Evolutionary conservation across 2,113 vertebrate genomes (phyloP).

Genomic region (Xenotilapia flavipinnis): DNA sequence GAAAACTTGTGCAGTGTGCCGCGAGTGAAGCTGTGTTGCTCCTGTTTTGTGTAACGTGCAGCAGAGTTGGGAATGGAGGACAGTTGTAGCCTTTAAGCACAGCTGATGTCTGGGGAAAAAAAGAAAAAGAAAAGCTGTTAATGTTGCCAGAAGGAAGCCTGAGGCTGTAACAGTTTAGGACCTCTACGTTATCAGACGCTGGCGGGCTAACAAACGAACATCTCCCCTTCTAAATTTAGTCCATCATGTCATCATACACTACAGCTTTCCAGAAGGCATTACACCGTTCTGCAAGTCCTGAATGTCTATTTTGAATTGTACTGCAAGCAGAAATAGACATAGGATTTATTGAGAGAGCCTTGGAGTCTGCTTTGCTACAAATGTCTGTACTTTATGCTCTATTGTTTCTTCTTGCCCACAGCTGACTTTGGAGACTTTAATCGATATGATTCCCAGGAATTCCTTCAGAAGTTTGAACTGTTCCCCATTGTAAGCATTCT

Average conservation of each 20-base stretch:
- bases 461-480: slow-evolving; percentile 92
- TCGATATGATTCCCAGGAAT: slow-evolving; percentile 96
- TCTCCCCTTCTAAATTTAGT: slow-evolving; percentile 49
- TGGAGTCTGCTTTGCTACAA: background rate
- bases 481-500: slow-evolving; percentile 88
- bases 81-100: slow-evolving; percentile 19
- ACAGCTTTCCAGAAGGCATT: background rate
- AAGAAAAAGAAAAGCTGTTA: background rate
- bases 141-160: slow-evolving; percentile 39
- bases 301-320: background rate
- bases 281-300: background rate
- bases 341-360: background rate
- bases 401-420: slow-evolving; percentile 42
- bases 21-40: background rate
- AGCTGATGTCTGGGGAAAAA: slow-evolving; percentile 47
- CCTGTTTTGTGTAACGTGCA: background rate
- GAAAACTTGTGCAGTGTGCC: background rate
- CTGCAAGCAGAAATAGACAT: background rate
- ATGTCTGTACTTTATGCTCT: background rate
- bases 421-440: slow-evolving; percentile 97
- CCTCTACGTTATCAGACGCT: slow-evolving; percentile 32
- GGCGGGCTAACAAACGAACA: slow-evolving; percentile 32
- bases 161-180: slow-evolving; percentile 35
- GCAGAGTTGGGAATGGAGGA: background rate
- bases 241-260: background rate